Base-by-base conservation (phyloP, 2,888 invertebrate species). In the Eurytoma californica region DNA sequence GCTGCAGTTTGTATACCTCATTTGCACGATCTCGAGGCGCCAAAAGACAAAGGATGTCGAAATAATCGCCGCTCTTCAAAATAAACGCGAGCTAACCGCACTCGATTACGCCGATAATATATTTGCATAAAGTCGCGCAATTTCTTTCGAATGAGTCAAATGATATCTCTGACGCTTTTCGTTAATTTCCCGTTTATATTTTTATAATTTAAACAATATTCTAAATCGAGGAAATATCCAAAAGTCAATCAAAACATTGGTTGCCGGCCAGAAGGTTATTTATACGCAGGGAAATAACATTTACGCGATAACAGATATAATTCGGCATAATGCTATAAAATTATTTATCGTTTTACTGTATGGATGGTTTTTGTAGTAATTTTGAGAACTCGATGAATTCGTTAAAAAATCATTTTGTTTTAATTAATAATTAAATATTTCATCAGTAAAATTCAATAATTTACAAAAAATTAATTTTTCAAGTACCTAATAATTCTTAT, bases 1-100 rank as follows among this genome's bases (percentile, higher is more conserved):
- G 75, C 68, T 75, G 75, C 53, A 47, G 14, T 7, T 18, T 3
- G 16, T 30, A 18, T 53, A 24, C 57, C 57, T 65, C 30, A 20
- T 63, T 28, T 57, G 20, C 20, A 4, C 61, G 7, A 24, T 13
- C n/a, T 49, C 28, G 75, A 24, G 61, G 61, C 68, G 68, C 68
- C 55, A 69, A 74, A 55, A 76, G 75, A 61, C 63, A 76, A 69
- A 75, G 47, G 75, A 69, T 69, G 20, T 68, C 24, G 75, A 76
- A 76, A 76, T n/a, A 13, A 3, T 12, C 7, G 16, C n/a, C 30
- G 72, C 20, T 55, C 55, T 66, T 66, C 60, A 20, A 30, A 75
- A 60, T 58, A 39, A 75, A 68, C 65, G 30, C 51, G 16, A 28
- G 14, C 53, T 39, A 39, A 39, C 39, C 1, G 39, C 39, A 39